These are phyloP conservation scores for Serripes groenlandicus DNA, from an alignment of 2,888 invertebrate genomes.

Conservation along the genomic window DNA sequence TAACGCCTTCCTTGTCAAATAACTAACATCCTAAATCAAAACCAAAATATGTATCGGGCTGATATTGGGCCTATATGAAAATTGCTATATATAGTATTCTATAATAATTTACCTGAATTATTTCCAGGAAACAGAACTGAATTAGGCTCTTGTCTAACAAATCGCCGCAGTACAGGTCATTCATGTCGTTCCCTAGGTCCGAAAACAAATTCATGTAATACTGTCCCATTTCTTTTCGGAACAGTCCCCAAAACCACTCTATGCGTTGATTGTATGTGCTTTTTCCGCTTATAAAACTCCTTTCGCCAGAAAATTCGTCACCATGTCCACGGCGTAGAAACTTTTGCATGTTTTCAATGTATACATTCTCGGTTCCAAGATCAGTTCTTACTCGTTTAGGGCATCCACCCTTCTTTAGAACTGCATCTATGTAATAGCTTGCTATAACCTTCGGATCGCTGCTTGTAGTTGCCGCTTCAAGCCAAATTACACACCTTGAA, in stretches of 20 bases:
- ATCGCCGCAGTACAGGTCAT: slow-evolving; percentile 35
- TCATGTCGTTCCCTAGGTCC: slow-evolving; percentile 26
- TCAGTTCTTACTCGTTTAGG: slow-evolving; percentile 47
- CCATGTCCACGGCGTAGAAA: slow-evolving; percentile 24
- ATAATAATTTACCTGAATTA: slow-evolving; percentile 71
- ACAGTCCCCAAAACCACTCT: slow-evolving; percentile 63
- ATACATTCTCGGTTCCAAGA: slow-evolving; percentile 60
- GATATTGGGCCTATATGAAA: no score
- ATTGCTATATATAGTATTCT: no score
- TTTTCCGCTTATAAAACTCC: slow-evolving; percentile 45
- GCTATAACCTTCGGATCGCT: slow-evolving; percentile 55
- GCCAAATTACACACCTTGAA: slow-evolving; percentile 61
- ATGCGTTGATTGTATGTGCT: slow-evolving; percentile 63
- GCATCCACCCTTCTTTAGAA: slow-evolving; percentile 42
- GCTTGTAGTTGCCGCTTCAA: slow-evolving; percentile 54
- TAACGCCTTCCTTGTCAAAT: no score
- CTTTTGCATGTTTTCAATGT: slow-evolving; percentile 17
- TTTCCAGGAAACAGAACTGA: slow-evolving; percentile 57
- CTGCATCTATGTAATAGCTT: slow-evolving; percentile 42
- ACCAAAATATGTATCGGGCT: no score
- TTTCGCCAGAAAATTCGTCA: slow-evolving; percentile 19
- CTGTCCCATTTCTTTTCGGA: slow-evolving; percentile 44
- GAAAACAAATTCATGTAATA: slow-evolving; percentile 59
- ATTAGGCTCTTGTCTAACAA: slow-evolving; percentile 48
- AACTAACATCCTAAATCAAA: no score